Evolutionary conservation across 2,113 vertebrate genomes (phyloP).

Genomic region (Rana temporaria): DNA sequence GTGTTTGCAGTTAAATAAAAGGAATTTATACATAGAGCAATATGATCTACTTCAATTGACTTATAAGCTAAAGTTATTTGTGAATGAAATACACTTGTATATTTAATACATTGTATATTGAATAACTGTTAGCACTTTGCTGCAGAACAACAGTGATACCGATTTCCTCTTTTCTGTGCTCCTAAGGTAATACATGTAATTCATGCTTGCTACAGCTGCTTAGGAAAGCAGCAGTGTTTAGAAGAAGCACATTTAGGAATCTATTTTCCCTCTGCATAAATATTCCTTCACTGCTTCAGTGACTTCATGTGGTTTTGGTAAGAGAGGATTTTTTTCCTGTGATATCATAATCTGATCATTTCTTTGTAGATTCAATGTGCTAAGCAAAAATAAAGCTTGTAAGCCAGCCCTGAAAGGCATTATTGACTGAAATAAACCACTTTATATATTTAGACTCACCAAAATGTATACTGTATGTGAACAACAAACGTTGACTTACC

Average conservation of each 20-base stretch:
- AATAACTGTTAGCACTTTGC: slow-evolving; percentile 30
- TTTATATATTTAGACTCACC: background rate
- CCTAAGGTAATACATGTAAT: slow-evolving; percentile 43
- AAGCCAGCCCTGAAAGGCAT: background rate
- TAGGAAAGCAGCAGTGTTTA: slow-evolving; percentile 65
- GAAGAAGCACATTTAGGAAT: slow-evolving; percentile 65
- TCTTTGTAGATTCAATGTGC: slow-evolving; percentile 49
- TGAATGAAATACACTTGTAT: slow-evolving; percentile 25
- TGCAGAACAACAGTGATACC: slow-evolving; percentile 31
- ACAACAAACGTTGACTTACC: background rate
- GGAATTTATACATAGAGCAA: background rate
- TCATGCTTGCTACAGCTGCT: slow-evolving; percentile 63
- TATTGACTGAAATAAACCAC: background rate
- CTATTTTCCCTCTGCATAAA: slow-evolving; percentile 37
- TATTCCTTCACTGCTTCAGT: slow-evolving; percentile 60
- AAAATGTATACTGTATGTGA: background rate
- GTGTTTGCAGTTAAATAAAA: background rate
- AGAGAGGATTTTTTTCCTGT: slow-evolving; percentile 54
- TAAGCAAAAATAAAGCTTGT: background rate
- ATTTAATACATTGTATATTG: slow-evolving; percentile 28
- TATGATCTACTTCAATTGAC: slow-evolving; percentile 19
- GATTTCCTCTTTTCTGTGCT: slow-evolving; percentile 16
- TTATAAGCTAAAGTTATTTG: slow-evolving; percentile 28
- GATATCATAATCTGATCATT: slow-evolving; percentile 63
- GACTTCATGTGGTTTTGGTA: slow-evolving; percentile 70